These are phyloP conservation scores for Netelia melanura DNA, from an alignment of 2,888 invertebrate genomes.

Conservation along the genomic window DNA sequence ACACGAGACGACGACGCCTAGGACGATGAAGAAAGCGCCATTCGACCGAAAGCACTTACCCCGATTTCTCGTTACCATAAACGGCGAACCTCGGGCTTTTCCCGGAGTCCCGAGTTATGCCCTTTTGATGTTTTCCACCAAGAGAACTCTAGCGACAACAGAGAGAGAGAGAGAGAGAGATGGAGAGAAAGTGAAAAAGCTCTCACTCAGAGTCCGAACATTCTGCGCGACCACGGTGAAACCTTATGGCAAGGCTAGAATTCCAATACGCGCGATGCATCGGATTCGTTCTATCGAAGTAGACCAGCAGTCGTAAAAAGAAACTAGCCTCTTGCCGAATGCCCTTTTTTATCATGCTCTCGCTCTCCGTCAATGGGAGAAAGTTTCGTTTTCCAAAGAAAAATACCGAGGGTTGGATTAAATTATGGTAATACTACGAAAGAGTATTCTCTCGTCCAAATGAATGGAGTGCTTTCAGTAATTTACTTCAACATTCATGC, in stretches of 20 bases:
- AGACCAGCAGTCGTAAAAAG: conserved; percentile 63
- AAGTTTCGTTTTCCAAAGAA: conserved; percentile 43
- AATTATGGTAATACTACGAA: conserved; percentile 67
- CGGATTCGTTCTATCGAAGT: conserved; percentile 53
- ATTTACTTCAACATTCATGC: background rate
- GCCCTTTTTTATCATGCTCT: conserved; percentile 33
- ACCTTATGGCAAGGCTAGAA: conserved; percentile 55
- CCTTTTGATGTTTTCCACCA: conserved; percentile 69
- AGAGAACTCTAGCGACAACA: conserved; percentile 39
- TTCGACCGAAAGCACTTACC: conserved; percentile 70
- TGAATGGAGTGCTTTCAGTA: conserved; percentile 31
- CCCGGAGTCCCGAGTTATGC: conserved; percentile 65
- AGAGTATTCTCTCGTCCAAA: conserved; percentile 47
- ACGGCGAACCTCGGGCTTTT: conserved; percentile 63
- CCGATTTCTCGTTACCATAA: conserved; percentile 73
- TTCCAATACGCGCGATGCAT: conserved; percentile 69
- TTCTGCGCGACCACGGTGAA: conserved; percentile 35
- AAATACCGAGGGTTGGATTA: conserved; percentile 58
- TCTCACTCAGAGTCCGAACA: conserved; percentile 57
- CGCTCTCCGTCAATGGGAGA: conserved; percentile 55
- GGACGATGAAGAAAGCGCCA: conserved; percentile 63
- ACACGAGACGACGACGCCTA: conserved; percentile 28
- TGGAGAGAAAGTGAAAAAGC: background rate
- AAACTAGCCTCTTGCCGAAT: conserved; percentile 53
- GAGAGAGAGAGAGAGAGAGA: conserved; percentile 23